Conservation (phyloP, 2,113 vertebrate species). For the Felis chaus region DNA sequence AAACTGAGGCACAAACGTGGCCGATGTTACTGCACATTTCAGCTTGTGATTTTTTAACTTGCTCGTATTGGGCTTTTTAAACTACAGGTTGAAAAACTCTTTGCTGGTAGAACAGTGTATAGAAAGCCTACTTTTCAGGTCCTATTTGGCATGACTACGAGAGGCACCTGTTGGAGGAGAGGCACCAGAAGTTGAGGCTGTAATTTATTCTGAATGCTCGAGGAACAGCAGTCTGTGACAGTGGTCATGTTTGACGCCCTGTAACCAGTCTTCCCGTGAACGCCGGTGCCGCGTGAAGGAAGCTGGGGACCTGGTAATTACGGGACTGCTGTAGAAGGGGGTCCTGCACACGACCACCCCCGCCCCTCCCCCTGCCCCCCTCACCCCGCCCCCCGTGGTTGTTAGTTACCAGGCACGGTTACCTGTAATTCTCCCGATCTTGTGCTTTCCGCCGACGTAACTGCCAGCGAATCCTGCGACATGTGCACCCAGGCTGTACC, state of each 20-base stretch:
- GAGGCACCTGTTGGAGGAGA: not conserved
- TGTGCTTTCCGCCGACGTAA: slow-evolving; percentile 85
- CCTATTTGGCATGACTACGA: not conserved
- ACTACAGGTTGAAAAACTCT: not conserved
- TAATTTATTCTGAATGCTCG: not conserved
- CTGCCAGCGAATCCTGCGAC: slow-evolving; percentile 96
- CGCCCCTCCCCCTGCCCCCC: no score
- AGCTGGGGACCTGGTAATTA: not conserved
- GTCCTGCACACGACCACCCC: no score
- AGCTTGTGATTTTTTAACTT: not conserved
- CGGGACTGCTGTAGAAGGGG: not conserved
- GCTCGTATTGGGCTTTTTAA: not conserved
- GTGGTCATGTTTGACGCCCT: not conserved
- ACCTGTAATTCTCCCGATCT: slow-evolving; percentile 98
- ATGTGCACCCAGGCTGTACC: slow-evolving; percentile 98
- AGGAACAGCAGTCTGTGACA: not conserved
- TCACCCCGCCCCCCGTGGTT: not conserved
- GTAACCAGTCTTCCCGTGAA: not conserved
- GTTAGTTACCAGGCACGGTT: not conserved
- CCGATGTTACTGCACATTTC: not conserved
- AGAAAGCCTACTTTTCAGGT: not conserved
- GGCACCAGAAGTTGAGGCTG: not conserved
- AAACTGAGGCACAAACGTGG: not conserved
- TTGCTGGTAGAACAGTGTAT: not conserved
- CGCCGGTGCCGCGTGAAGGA: not conserved